phyloP scores from a whole-genome alignment of 2,888 invertebrate genomes.

The Agrochola lota region DNA sequence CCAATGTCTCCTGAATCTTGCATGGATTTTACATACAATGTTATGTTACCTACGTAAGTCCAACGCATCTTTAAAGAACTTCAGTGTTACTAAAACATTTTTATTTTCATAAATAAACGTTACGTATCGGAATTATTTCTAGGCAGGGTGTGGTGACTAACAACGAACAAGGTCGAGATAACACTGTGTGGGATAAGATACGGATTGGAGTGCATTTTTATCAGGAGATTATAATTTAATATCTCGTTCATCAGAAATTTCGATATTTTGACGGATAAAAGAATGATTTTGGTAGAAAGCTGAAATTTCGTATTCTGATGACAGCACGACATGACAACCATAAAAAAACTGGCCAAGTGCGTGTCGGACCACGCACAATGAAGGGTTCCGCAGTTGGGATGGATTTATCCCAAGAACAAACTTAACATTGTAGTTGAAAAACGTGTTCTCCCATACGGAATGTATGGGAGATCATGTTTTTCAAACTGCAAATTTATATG shows the following conservation, averaged over 20 bases:
- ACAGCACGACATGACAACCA: too few species aligned
- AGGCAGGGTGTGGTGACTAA: conserved; percentile 41
- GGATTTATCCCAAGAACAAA: too few species aligned
- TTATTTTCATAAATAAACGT: conserved; percentile 38
- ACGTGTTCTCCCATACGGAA: too few species aligned
- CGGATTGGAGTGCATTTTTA: conserved; percentile 45
- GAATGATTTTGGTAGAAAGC: not conserved
- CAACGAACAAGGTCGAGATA: conserved; percentile 56
- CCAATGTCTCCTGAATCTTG: not conserved
- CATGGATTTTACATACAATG: not conserved
- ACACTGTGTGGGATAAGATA: conserved; percentile 49
- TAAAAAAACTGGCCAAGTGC: too few species aligned
- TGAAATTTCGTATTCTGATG: not conserved
- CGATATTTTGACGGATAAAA: not conserved
- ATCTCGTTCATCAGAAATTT: conserved; percentile 11
- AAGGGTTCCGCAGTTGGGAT: too few species aligned
- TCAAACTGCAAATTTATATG: too few species aligned
- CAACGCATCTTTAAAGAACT: conserved; percentile 2
- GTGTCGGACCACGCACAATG: too few species aligned
- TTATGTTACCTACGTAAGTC: not conserved
- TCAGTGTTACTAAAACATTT: conserved; percentile 9
- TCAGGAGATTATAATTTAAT: conserved; percentile 33
- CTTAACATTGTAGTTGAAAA: too few species aligned
- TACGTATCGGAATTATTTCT: conserved; percentile 22
- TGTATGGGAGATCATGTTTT: too few species aligned